Evolutionary conservation across 2,888 invertebrate species (phyloP).

Genomic region (Cryptosula pallasiana): DNA sequence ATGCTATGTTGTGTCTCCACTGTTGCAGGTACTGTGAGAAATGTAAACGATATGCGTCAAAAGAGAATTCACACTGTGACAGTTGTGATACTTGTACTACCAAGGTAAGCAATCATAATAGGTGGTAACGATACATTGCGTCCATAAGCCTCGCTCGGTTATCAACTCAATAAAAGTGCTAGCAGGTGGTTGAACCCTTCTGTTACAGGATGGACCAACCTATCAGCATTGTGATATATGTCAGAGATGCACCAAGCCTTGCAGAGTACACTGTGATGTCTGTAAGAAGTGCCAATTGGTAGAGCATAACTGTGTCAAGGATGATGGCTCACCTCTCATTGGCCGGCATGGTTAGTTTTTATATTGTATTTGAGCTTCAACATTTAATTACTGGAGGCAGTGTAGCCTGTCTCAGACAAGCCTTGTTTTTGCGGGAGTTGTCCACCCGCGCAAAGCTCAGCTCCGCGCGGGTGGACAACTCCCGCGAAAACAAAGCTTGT

Average conservation of each 20-base stretch:
- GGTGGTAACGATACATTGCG: background rate
- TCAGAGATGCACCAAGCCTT: constrained; percentile 74
- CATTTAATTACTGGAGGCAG: too few species aligned
- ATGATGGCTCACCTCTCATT: too few species aligned
- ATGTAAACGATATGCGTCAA: constrained; percentile 67
- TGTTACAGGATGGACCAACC: constrained; percentile 61
- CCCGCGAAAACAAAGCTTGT: too few species aligned
- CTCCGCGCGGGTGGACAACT: too few species aligned
- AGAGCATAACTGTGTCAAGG: constrained; percentile 36
- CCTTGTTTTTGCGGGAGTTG: too few species aligned
- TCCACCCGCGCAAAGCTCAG: too few species aligned
- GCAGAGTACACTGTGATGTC: constrained; percentile 70
- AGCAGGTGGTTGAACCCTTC: too few species aligned
- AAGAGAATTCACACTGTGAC: constrained; percentile 70
- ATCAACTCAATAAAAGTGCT: too few species aligned
- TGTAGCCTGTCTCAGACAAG: too few species aligned
- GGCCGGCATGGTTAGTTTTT: too few species aligned
- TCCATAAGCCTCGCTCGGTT: too few species aligned
- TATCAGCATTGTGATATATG: constrained; percentile 67
- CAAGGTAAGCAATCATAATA: constrained; percentile 53
- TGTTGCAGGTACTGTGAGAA: constrained; percentile 59
- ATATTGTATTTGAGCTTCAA: too few species aligned
- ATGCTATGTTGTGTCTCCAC: background rate
- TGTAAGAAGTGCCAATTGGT: constrained; percentile 65
- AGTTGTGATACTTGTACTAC: constrained; percentile 69